Evolutionary conservation across 2,113 vertebrate species (phyloP).

Genomic region (Syngnathoides biaculeatus): DNA sequence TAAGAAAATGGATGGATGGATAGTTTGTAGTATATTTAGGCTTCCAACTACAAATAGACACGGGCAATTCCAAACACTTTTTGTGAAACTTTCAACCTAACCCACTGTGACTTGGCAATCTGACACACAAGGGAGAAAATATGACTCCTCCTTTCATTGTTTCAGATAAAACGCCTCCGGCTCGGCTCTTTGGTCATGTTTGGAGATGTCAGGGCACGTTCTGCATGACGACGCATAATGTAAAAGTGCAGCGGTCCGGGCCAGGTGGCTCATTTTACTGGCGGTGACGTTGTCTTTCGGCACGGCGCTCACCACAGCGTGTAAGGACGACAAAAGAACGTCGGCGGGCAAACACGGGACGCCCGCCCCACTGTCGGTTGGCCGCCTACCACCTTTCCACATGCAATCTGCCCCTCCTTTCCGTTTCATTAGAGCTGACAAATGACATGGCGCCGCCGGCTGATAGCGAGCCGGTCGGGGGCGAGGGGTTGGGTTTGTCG

Average conservation of each 20-base stretch:
- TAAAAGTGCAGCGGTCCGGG: conserved; percentile 31
- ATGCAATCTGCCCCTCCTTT: conserved; percentile 29
- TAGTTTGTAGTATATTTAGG: not conserved
- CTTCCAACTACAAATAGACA: not conserved
- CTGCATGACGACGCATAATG: conserved; percentile 33
- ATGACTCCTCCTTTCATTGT: not conserved
- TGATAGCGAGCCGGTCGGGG: conserved; percentile 32
- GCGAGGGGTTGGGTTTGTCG: not conserved
- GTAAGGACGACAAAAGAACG: conserved; percentile 38
- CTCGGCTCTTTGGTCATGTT: not conserved
- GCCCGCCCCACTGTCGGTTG: conserved; percentile 11
- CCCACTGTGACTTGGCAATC: not conserved
- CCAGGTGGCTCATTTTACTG: conserved; percentile 48
- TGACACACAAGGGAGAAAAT: not conserved
- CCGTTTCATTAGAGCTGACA: conserved; percentile 63
- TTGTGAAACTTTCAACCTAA: not conserved
- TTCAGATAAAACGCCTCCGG: not conserved
- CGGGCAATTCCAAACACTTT: not conserved
- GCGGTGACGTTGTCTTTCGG: conserved; percentile 51
- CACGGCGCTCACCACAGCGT: not conserved
- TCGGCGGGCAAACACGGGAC: conserved; percentile 38
- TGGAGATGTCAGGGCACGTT: conserved; percentile 35
- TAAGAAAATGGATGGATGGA: too few species aligned
- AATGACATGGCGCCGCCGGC: conserved; percentile 43
- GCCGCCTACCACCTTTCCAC: conserved; percentile 34